Percentiles rank a stretch among this genome's conserved stretches.
These are phyloP conservation scores for Sminthopsis crassicaudata DNA, from an alignment of 2,113 vertebrate species.

Conservation along the genomic window DNA sequence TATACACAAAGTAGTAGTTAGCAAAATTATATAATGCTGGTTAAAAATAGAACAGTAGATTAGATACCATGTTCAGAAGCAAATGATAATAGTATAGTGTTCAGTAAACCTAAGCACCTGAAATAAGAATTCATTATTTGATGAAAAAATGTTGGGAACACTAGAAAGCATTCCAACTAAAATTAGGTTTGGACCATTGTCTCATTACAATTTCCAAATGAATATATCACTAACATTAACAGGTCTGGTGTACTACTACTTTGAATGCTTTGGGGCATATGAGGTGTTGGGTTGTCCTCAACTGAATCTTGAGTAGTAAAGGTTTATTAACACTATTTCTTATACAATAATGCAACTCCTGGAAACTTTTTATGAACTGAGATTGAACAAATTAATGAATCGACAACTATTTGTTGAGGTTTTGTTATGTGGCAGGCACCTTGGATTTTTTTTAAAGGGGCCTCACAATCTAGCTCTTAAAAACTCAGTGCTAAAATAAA, in stretches of 20 bases:
- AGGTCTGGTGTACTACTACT: not conserved
- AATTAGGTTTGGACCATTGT: not conserved
- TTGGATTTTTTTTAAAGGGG: not conserved
- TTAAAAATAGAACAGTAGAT: not conserved
- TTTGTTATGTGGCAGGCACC: not conserved
- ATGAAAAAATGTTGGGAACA: not conserved
- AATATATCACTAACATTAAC: not conserved
- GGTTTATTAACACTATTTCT: not conserved
- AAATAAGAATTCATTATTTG: not conserved
- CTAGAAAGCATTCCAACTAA: not conserved
- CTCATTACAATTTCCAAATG: not conserved
- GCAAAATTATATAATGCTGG: not conserved
- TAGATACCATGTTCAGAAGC: not conserved
- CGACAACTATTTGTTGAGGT: not conserved
- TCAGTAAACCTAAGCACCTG: not conserved
- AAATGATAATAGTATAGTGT: not conserved
- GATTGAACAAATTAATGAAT: not conserved
- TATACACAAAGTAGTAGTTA: not conserved
- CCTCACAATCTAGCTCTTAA: not conserved
- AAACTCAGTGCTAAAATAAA: not conserved
- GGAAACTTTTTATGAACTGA: not conserved
- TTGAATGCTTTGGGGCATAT: not conserved
- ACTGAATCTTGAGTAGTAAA: not conserved
- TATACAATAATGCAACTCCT: not conserved
- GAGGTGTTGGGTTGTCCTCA: not conserved